These are phyloP conservation scores for Ivindomyrus marchei DNA, from an alignment of 2,113 vertebrate genomes.

Conservation along the genomic window DNA sequence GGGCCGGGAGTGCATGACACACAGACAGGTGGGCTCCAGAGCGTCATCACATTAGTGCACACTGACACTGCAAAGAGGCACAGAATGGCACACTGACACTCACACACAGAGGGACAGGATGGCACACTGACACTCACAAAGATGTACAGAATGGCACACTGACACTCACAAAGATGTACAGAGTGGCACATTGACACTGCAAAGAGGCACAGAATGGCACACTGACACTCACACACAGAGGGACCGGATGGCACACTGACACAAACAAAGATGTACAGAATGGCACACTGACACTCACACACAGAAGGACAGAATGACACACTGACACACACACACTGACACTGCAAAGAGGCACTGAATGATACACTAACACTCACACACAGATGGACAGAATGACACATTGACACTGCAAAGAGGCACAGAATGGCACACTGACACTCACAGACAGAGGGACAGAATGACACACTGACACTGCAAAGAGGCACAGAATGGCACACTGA, in stretches of 20 bases:
- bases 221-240: not conserved
- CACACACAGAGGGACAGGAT: not conserved
- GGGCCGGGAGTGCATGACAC: constrained; percentile 74
- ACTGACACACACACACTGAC: not conserved
- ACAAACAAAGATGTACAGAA: not conserved
- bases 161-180: not conserved
- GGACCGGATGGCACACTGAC: not conserved
- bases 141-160: not conserved
- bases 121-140: not conserved
- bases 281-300: not conserved
- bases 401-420: not conserved
- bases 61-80: not conserved
- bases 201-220: not conserved
- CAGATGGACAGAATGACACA: not conserved
- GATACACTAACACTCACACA: not conserved
- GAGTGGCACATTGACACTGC: not conserved
- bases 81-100: not conserved
- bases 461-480: not conserved
- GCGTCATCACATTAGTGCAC: not conserved
- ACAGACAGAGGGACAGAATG: not conserved
- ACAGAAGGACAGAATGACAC: not conserved
- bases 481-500: too few relatives aligned
- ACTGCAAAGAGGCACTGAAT: not conserved
- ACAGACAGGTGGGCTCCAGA: constrained; percentile 81
- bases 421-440: not conserved